Percentiles rank a stretch among this genome's conserved stretches.
These are phyloP conservation scores for Melanerpes aurifrons DNA, from an alignment of 2,113 vertebrate genomes.

Conservation along the genomic window DNA sequence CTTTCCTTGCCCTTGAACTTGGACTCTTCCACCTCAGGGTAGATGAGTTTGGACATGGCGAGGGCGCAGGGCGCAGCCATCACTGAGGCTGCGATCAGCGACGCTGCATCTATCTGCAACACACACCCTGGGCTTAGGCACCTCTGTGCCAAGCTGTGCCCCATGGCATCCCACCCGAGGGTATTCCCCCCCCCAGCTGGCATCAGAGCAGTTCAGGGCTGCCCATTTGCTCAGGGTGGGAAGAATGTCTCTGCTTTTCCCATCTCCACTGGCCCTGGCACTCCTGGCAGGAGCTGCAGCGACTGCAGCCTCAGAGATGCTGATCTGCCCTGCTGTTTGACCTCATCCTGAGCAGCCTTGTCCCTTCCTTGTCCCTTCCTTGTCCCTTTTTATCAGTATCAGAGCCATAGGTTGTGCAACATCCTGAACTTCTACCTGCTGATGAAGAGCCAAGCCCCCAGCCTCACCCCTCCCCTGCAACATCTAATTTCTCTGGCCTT, in stretches of 20 bases:
- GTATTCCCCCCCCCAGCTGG: not conserved
- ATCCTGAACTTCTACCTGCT: not conserved
- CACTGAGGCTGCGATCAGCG: conserved; percentile 91
- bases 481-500: conserved; percentile 3
- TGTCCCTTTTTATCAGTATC: not conserved
- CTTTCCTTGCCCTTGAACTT: conserved; percentile 76
- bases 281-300: not conserved
- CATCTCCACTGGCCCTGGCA: accelerated
- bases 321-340: not conserved
- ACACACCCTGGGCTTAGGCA: not conserved
- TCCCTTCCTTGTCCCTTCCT: not conserved
- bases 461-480: not conserved
- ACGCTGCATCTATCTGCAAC: conserved; percentile 86
- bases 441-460: not conserved
- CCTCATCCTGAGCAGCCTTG: not conserved
- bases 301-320: accelerated
- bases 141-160: accelerated
- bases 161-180: accelerated
- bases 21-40: conserved; percentile 89
- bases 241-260: not conserved
- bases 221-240: not conserved
- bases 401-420: not conserved
- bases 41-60: conserved; percentile 91
- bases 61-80: conserved; percentile 96
- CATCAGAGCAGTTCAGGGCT: not conserved